Base-by-base conservation (phyloP, 2,888 invertebrate species). In the Xylophagus ater region DNA sequence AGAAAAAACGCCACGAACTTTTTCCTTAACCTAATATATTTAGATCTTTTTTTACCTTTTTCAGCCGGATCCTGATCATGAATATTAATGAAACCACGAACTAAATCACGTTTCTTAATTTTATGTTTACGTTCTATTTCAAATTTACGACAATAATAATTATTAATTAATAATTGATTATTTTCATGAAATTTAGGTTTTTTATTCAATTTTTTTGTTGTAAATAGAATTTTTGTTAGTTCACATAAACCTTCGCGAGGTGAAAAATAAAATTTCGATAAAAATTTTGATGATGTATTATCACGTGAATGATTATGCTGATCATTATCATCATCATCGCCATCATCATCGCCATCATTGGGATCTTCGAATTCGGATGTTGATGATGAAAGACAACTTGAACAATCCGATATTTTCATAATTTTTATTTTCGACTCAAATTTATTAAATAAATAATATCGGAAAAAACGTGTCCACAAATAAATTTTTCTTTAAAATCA, bases 71-170 rank as follows among this genome's bases (percentile, higher is more conserved):
- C 9, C 21, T 42, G 25, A 30, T 38, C 15, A 17, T 13, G 32
- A n/a, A 10, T 32, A n/a, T 10, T 32, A 6, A 19, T 19, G 14
- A 19, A 19, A 2, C 25, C 38, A 17, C 38, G 37, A 25, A 47
- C 37, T 38, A 50, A 37, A 41, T 50, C 49, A 24, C 47, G 47
- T 42, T 50, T 50, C 35, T 48, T 46, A 19, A 50, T 28, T 47
- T 48, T 48, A 26, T 46, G 47, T 37, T 48, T 47, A 14, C 47
- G 45, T 37, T 50, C 49, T 32, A 44, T 43, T 21, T 43, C 40
- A 30, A 43, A 49, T 35, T 47, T 48, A 20, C 44, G 32, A 43
- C 31, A 40, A 23, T 28, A 33, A 26, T 31, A n/a, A n/a, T 21
- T 21, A 34, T 34, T 24, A 34, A 24, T 24, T 34, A 24, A 15